Conservation (phyloP, 2,797 vertebrate genomes). For the Enteromius fasciolatus region DNA sequence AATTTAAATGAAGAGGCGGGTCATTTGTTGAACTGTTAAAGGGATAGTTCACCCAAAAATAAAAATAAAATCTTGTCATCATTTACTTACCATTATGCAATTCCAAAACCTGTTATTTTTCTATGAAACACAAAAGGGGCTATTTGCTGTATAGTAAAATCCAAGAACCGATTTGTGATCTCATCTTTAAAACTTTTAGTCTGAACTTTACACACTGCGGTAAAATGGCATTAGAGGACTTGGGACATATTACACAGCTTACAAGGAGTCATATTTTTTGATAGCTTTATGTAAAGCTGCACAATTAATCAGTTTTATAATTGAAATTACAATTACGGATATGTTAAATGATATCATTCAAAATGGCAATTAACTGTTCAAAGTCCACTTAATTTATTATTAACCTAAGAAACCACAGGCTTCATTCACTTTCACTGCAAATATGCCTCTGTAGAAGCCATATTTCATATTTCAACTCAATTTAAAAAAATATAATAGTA, state of each 20-base stretch:
- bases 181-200: not conserved
- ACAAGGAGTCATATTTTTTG: not conserved
- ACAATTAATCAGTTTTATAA: too few relatives aligned
- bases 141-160: not conserved
- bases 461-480: not conserved
- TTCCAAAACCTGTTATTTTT: not conserved
- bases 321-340: too few relatives aligned
- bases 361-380: too few relatives aligned
- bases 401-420: not conserved
- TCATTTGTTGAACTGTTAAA: not conserved
- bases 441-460: not conserved
- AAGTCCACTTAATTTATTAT: not conserved
- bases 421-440: not conserved
- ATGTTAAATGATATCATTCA: too few relatives aligned
- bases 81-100: not conserved
- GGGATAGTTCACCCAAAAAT: not conserved
- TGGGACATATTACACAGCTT: too few relatives aligned
- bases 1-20: conserved; percentile 14
- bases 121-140: not conserved
- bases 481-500: not conserved
- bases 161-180: not conserved
- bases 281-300: not conserved
- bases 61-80: not conserved
- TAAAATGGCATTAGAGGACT: not conserved
- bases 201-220: not conserved